Conservation (phyloP, 2,888 invertebrate genomes). For the Lasioglossum calceatum region DNA sequence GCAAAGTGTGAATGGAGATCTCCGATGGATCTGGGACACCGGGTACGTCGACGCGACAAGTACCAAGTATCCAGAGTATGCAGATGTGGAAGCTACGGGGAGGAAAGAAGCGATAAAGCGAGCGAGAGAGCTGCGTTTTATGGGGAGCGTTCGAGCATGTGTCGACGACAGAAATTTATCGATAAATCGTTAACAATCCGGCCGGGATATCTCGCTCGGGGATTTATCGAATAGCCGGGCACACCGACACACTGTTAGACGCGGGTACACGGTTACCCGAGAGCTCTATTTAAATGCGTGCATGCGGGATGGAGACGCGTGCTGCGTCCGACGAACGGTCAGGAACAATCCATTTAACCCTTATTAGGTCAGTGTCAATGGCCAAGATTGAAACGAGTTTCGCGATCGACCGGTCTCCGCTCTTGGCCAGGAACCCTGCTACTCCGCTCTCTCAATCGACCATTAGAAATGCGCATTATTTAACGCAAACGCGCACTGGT, state of each 20-base stretch:
- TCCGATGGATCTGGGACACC: not conserved
- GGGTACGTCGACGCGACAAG: not conserved
- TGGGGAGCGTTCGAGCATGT: not conserved
- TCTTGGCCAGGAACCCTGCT: not conserved
- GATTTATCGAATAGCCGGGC: slow-evolving; percentile 21
- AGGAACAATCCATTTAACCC: slow-evolving; percentile 65
- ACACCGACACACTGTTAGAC: not conserved
- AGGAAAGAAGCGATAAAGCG: slow-evolving; percentile 7
- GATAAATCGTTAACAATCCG: slow-evolving; percentile 33
- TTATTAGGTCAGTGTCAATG: slow-evolving; percentile 71
- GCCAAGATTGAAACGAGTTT: slow-evolving; percentile 56
- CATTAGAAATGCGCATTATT: slow-evolving; percentile 20
- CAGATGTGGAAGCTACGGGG: not conserved
- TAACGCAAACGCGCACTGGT: slow-evolving; percentile 3
- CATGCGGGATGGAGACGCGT: slow-evolving; percentile 59
- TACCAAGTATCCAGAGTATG: not conserved
- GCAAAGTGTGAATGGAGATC: not conserved
- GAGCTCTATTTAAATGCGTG: slow-evolving; percentile 53
- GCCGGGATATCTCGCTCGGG: not conserved
- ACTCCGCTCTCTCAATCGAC: not conserved
- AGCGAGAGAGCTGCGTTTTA: slow-evolving; percentile 5
- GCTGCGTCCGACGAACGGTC: slow-evolving; percentile 55
- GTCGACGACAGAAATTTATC: slow-evolving; percentile 37
- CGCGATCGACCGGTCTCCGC: slow-evolving; percentile 4
- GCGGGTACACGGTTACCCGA: not conserved